Percentiles rank a stretch among this genome's conserved stretches.
phyloP scores from a whole-genome alignment of 2,797 vertebrate species.

The Pangasius larnaudii region DNA sequence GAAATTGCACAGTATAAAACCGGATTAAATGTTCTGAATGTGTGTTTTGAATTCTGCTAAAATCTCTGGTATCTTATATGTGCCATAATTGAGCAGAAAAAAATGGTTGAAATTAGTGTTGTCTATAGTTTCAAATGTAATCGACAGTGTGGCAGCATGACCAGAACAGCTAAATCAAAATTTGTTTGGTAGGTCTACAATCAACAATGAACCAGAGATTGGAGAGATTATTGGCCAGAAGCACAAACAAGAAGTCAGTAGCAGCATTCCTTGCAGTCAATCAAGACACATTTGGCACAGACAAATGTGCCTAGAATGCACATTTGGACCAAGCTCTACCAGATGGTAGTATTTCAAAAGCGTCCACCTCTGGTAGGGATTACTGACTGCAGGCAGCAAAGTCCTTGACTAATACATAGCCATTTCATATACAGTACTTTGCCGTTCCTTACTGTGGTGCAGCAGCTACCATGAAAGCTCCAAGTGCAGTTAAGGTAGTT shows the following conservation, averaged over 20 bases:
- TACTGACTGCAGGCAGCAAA: neutral
- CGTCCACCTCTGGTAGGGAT: neutral
- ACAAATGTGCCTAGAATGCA: neutral
- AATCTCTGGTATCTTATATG: too few relatives aligned
- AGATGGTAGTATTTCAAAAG: neutral
- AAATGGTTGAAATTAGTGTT: neutral
- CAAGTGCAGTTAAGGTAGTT: neutral
- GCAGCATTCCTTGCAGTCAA: neutral
- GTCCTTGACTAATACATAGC: neutral
- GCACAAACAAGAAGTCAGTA: neutral
- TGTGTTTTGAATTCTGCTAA: too few relatives aligned
- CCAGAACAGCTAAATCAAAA: neutral
- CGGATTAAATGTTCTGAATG: too few relatives aligned
- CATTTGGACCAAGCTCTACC: neutral
- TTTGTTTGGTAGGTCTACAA: neutral
- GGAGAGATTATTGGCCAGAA: neutral
- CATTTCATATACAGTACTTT: neutral
- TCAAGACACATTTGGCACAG: neutral
- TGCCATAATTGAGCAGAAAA: too few relatives aligned
- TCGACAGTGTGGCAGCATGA: neutral
- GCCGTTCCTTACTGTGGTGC: neutral
- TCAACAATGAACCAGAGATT: neutral
- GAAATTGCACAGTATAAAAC: too few relatives aligned
- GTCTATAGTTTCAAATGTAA: neutral
- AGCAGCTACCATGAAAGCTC: neutral